Conservation (phyloP, 2,113 vertebrate genomes). For the Ctenodactylus gundi region DNA sequence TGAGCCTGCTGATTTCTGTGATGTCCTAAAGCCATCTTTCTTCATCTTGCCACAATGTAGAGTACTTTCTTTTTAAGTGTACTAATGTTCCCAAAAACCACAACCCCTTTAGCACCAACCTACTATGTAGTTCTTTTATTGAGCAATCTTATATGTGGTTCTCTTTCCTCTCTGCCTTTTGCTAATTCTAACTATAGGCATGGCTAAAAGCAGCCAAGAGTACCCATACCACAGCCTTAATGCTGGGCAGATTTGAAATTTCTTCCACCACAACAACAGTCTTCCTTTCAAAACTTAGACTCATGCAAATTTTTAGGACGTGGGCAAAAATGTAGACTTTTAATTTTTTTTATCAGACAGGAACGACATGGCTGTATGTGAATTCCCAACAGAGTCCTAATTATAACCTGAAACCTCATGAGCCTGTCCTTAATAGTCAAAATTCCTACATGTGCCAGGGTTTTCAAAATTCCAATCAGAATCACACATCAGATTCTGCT, state of each 20-base stretch:
- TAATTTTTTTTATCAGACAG: neutral
- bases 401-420: neutral
- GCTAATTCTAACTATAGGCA: neutral
- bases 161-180: neutral
- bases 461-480: neutral
- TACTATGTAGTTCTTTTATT: neutral
- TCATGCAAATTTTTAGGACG: neutral
- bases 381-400: neutral
- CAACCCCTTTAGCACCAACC: neutral
- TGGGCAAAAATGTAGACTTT: neutral
- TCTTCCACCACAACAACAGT: neutral
- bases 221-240: neutral
- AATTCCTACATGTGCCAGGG: neutral
- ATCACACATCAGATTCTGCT: no score
- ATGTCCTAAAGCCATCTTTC: neutral
- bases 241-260: neutral
- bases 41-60: neutral
- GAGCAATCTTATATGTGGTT: no score
- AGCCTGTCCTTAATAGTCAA: neutral
- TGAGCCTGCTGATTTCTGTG: neutral
- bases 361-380: neutral
- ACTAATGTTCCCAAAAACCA: neutral
- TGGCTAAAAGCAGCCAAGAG: neutral
- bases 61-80: neutral
- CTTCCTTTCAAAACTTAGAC: neutral